Conservation (phyloP, 92 coral and sea anemone genomes). For the Blastomussa wellsi region DNA sequence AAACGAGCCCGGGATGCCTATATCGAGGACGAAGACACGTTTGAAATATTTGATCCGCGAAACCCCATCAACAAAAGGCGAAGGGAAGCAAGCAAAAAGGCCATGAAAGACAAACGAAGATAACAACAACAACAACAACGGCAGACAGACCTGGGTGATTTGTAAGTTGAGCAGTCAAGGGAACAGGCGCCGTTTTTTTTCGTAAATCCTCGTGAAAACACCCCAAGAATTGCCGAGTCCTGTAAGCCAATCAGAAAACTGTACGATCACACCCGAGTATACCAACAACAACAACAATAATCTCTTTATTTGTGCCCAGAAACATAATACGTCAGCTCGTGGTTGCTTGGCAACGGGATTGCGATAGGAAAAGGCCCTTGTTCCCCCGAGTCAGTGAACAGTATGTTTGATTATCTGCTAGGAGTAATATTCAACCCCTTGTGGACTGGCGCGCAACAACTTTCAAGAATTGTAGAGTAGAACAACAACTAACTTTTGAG, state of each 20-base stretch:
- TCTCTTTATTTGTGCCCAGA: too few relatives aligned
- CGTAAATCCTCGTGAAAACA: neutral
- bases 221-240: neutral
- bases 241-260: neutral
- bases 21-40: slow-evolving; percentile 87
- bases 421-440: neutral
- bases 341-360: slow-evolving; percentile 17
- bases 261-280: neutral
- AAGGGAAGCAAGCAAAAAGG: slow-evolving; percentile 88
- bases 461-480: neutral
- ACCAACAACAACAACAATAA: too few relatives aligned
- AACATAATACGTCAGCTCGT: neutral
- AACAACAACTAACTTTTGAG: neutral
- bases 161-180: slow-evolving; percentile 8
- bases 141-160: neutral
- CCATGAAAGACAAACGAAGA: slow-evolving; percentile 70
- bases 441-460: neutral
- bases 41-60: slow-evolving; percentile 94
- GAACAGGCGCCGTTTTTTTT: slow-evolving; percentile 21
- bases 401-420: neutral
- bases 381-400: neutral
- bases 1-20: slow-evolving; percentile 74
- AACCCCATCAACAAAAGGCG: slow-evolving; percentile 95
- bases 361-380: neutral
- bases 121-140: neutral